phyloP scores from a whole-genome alignment of 2,113 vertebrate species.

The Nothobranchius kuhntae region DNA sequence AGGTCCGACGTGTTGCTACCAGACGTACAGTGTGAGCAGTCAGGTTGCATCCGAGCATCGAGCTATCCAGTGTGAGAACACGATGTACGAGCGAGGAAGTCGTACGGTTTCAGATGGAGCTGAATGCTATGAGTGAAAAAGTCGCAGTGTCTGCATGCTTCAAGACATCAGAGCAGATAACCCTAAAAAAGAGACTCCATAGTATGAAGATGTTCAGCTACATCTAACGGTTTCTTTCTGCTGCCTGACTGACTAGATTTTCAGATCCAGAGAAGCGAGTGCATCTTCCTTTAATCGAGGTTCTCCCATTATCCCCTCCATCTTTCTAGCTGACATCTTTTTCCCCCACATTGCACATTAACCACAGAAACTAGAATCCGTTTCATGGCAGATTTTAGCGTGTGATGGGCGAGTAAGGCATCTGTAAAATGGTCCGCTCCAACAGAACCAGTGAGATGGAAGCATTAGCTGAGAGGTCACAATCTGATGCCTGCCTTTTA shows the following conservation, averaged over 20 bases:
- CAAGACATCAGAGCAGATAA: conserved; percentile 9
- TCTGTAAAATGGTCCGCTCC: conserved; percentile 72
- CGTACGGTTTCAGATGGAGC: too few relatives aligned
- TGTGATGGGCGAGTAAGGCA: conserved; percentile 80
- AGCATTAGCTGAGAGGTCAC: conserved; percentile 43
- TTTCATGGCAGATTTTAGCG: conserved; percentile 77
- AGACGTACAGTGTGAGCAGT: too few relatives aligned
- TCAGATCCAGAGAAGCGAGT: conserved; percentile 71
- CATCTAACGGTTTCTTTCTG: conserved; percentile 76
- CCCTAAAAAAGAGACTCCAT: conserved; percentile 7
- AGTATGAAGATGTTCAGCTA: conserved; percentile 61
- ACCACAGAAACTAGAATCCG: conserved; percentile 71
- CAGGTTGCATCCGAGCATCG: too few relatives aligned
- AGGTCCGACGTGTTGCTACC: too few relatives aligned
- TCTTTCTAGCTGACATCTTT: conserved; percentile 20
- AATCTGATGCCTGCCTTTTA: conserved; percentile 61
- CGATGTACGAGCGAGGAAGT: too few relatives aligned
- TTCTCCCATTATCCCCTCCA: conserved; percentile 32
- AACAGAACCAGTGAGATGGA: conserved; percentile 52
- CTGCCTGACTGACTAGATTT: conserved; percentile 71
- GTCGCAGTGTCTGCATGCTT: too few relatives aligned
- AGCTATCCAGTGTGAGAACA: too few relatives aligned
- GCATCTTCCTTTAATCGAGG: conserved; percentile 79
- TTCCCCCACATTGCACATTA: conserved; percentile 66
- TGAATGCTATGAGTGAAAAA: too few relatives aligned